These are phyloP conservation scores for Sarotherodon lohbergeri DNA, from an alignment of 2,113 vertebrate species.

Conservation along the genomic window DNA sequence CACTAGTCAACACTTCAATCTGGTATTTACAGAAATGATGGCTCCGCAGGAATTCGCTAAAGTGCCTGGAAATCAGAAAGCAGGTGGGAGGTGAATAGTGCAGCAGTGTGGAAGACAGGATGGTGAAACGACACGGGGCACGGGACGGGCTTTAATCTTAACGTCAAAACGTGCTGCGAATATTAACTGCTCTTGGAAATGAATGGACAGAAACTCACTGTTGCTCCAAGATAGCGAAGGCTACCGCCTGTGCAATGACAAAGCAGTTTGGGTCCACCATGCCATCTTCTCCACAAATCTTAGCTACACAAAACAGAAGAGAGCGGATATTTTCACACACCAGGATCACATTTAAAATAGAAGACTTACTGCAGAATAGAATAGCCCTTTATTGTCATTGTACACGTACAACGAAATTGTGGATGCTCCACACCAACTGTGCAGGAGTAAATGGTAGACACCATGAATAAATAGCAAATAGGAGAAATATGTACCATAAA, in stretches of 20 bases:
- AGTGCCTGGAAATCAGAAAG: conserved; percentile 81
- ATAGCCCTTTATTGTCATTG: fast-evolving
- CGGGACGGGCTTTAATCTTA: background rate
- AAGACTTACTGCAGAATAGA: background rate
- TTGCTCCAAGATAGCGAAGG: conserved; percentile 88
- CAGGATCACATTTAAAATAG: background rate
- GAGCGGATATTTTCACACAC: background rate
- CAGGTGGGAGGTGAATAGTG: background rate
- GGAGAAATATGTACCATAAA: background rate
- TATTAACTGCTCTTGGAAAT: background rate
- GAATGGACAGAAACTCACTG: conserved; percentile 78
- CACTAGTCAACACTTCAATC: conserved; percentile 99
- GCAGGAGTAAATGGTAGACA: background rate
- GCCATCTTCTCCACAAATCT: conserved; percentile 97
- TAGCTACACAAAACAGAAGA: conserved; percentile 75
- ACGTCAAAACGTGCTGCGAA: background rate
- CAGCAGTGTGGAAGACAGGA: background rate
- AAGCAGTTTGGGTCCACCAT: conserved; percentile 98
- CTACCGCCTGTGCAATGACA: conserved; percentile 86
- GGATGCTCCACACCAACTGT: background rate
- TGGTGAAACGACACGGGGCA: background rate
- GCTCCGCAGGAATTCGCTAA: conserved; percentile 93
- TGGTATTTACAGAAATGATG: conserved; percentile 99
- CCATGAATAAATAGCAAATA: background rate
- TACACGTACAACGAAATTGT: background rate